phyloP scores from a whole-genome alignment of 1,140 invertebrate species.

The Drosophila carrolli region DNA sequence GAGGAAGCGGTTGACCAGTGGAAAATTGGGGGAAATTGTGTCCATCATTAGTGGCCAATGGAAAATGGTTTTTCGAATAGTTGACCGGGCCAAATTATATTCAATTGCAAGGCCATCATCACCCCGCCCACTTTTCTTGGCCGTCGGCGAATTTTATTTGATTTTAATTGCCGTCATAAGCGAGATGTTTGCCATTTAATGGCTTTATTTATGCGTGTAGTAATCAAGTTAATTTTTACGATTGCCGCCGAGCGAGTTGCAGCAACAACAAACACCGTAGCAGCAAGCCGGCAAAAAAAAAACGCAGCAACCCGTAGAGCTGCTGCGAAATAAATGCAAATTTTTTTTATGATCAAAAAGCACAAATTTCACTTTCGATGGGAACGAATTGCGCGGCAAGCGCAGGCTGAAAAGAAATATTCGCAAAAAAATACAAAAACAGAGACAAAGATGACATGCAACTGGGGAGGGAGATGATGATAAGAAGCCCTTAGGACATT shows the following conservation, averaged over 20 bases:
- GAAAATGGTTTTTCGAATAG: conserved; percentile 5
- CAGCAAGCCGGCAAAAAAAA: conserved; percentile 34
- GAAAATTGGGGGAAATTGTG: conserved; percentile 10
- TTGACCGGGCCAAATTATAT: conserved; percentile 15
- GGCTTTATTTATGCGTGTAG: conserved; percentile 80
- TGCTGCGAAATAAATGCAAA: conserved; percentile 73
- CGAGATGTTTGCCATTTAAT: conserved; percentile 75
- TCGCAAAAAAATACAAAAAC: conserved; percentile 17
- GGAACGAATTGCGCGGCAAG: conserved; percentile 35
- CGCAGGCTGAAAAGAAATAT: conserved; percentile 17
- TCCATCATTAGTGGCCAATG: conserved; percentile 6
- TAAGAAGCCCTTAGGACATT: conserved; percentile 58
- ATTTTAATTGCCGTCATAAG: conserved; percentile 68
- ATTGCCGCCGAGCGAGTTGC: conserved; percentile 57
- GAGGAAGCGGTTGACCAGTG: not conserved
- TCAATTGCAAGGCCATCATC: conserved; percentile 28
- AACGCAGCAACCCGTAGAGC: conserved; percentile 8
- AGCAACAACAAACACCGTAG: conserved; percentile 29
- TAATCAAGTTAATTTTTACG: conserved; percentile 82
- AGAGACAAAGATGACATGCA: conserved; percentile 36
- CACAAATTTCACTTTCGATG: conserved; percentile 72
- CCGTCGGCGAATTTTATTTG: conserved; percentile 68
- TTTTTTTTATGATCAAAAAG: conserved; percentile 62
- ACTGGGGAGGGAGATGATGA: conserved; percentile 24
- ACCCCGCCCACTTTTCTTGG: conserved; percentile 29